A percentile compares a stretch with the other conserved stretches of the same genome.
Evolutionary conservation across 2,113 vertebrate species (phyloP).

Genomic region (Quiscalus mexicanus): DNA sequence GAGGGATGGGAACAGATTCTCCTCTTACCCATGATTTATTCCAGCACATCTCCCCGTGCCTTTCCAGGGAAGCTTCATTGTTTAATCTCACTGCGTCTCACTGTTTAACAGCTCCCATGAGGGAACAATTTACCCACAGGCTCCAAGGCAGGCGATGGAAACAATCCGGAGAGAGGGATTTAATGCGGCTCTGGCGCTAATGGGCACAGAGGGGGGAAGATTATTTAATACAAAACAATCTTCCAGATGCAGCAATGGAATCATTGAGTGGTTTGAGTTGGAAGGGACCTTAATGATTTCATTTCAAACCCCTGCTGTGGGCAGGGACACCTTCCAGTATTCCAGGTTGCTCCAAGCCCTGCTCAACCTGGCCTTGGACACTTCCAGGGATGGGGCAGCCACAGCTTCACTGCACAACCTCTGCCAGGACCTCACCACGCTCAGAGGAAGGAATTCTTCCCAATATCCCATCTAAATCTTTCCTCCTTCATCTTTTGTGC

Average conservation of each 20-base stretch:
- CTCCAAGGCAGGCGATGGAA: conserved; percentile 32
- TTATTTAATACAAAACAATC: conserved; percentile 6
- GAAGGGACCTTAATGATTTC: not conserved
- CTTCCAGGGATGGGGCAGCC: not conserved
- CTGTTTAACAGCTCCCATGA: not conserved
- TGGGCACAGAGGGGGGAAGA: not conserved
- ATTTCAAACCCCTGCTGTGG: not conserved
- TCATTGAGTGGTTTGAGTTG: not conserved
- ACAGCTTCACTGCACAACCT: not conserved
- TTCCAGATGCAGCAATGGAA: not conserved
- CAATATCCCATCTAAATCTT: not conserved
- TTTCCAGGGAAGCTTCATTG: not conserved
- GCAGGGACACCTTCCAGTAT: not conserved
- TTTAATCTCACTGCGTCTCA: conserved; percentile 39
- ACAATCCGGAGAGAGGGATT: conserved; percentile 3
- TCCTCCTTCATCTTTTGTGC: not conserved
- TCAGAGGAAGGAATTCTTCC: not conserved
- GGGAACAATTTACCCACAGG: conserved; percentile 45
- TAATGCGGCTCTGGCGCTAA: not conserved
- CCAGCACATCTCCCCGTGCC: not conserved
- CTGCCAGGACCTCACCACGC: not conserved
- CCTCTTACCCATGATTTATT: conserved; percentile 21
- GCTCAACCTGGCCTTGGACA: not conserved
- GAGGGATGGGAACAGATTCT: not conserved
- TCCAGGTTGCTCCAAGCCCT: not conserved